Evolutionary conservation across 2,113 vertebrate genomes (phyloP).

Genomic region (Gadus macrocephalus): DNA sequence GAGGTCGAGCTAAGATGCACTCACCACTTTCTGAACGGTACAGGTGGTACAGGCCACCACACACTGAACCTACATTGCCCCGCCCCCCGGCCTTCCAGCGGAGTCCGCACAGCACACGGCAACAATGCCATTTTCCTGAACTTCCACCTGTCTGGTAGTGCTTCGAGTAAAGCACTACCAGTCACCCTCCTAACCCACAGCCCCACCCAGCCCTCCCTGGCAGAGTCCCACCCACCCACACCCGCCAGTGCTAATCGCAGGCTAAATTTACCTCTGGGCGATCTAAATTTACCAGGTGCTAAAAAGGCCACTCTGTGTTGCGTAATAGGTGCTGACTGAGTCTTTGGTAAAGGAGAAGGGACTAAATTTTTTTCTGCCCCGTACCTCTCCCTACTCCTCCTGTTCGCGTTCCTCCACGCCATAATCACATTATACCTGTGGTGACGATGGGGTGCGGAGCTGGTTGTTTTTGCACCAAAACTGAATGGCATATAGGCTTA

Average conservation of each 20-base stretch:
- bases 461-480: not conserved
- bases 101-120: too few relatives aligned
- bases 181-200: too few relatives aligned
- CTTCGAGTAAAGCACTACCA: too few relatives aligned
- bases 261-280: conserved; percentile 52
- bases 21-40: too few relatives aligned
- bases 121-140: conserved; percentile 13
- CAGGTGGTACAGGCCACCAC: not conserved
- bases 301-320: conserved; percentile 56
- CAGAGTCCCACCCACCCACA: conserved; percentile 42
- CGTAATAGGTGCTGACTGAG: conserved; percentile 44
- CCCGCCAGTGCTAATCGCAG: conserved; percentile 49
- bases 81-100: too few relatives aligned
- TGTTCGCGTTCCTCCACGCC: not conserved
- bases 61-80: too few relatives aligned
- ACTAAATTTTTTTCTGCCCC: conserved; percentile 8
- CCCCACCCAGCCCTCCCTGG: conserved; percentile 5
- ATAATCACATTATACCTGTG: not conserved
- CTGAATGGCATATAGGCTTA: conserved; percentile 1
- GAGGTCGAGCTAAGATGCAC: too few relatives aligned
- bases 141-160: conserved; percentile 24
- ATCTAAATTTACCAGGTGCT: conserved; percentile 49
- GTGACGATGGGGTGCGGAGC: not conserved
- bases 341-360: conserved; percentile 22
- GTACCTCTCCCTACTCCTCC: conserved; percentile 12